These are phyloP conservation scores for Verasper variegatus DNA, from an alignment of 2,113 vertebrate genomes.

Conservation along the genomic window DNA sequence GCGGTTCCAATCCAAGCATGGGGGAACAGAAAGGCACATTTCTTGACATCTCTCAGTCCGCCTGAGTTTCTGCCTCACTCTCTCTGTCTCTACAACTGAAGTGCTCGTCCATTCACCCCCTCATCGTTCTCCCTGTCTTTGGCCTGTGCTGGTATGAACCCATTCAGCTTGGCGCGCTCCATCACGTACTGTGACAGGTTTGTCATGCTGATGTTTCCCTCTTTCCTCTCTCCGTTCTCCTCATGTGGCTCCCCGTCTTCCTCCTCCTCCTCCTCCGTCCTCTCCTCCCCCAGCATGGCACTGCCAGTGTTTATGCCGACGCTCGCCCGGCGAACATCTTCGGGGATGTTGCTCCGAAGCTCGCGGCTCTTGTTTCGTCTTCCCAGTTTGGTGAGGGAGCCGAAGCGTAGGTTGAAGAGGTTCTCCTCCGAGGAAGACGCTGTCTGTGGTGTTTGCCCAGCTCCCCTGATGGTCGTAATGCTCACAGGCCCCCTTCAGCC, in stretches of 20 bases:
- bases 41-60: conserved; percentile 64
- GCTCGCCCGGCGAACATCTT: conserved; percentile 88
- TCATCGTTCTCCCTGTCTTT: conserved; percentile 87
- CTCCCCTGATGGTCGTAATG: conserved; percentile 83
- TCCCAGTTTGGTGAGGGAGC: conserved; percentile 88
- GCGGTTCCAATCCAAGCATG: conserved; percentile 63
- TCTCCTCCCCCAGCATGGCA: conserved; percentile 74
- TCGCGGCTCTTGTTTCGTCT: conserved; percentile 92
- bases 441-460: conserved; percentile 74
- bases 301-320: conserved; percentile 86
- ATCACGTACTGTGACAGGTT: conserved; percentile 84
- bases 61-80: conserved; percentile 40
- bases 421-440: conserved; percentile 91
- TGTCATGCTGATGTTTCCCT: conserved; percentile 87
- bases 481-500: conserved; percentile 86
- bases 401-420: conserved; percentile 92
- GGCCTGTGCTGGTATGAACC: conserved; percentile 82
- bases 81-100: conserved; percentile 57
- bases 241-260: conserved; percentile 80
- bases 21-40: conserved; percentile 83
- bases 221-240: conserved; percentile 83
- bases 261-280: conserved; percentile 81
- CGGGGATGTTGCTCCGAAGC: conserved; percentile 88
- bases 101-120: conserved; percentile 80
- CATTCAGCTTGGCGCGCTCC: conserved; percentile 85